These are phyloP conservation scores for Smutsia gigantea DNA, from an alignment of 2,797 vertebrate genomes.

Conservation along the genomic window DNA sequence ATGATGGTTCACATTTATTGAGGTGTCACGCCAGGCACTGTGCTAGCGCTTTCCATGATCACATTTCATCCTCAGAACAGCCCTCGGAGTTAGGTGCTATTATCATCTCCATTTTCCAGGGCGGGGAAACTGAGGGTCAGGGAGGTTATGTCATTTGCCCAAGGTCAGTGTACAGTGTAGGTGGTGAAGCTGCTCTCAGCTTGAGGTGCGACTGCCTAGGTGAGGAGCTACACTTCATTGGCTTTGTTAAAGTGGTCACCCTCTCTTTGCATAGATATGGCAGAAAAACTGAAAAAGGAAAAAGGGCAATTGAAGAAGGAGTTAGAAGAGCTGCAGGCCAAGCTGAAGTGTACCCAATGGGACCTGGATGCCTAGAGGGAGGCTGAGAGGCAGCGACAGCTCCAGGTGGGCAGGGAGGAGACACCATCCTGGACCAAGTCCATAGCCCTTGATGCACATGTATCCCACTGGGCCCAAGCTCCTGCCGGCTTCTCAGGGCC, in stretches of 20 bases:
- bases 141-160: background rate
- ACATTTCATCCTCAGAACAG: background rate
- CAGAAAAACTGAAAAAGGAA: slow-evolving; percentile 85
- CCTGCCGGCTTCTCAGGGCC: background rate
- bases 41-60: background rate
- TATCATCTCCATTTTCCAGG: background rate
- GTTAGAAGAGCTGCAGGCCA: slow-evolving; percentile 85
- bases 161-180: background rate
- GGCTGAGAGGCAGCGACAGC: slow-evolving; percentile 76
- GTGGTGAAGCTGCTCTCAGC: background rate
- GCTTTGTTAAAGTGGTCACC: background rate
- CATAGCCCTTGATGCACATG: accelerated
- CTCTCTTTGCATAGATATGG: background rate
- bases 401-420: slow-evolving; percentile 76
- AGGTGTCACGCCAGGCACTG: background rate
- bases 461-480: background rate
- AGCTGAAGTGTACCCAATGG: slow-evolving; percentile 82
- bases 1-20: background rate
- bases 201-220: background rate
- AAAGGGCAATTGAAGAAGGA: slow-evolving; percentile 83
- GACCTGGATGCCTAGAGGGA: slow-evolving; percentile 84
- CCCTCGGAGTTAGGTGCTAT: background rate
- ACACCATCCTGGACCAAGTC: accelerated
- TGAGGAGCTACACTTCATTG: accelerated
- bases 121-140: slow-evolving; percentile 19